Evolutionary conservation across 1,140 invertebrate species (phyloP), one percentile per base, ranked within the genome.

Genomic region (Centruroides vittatus): DNA sequence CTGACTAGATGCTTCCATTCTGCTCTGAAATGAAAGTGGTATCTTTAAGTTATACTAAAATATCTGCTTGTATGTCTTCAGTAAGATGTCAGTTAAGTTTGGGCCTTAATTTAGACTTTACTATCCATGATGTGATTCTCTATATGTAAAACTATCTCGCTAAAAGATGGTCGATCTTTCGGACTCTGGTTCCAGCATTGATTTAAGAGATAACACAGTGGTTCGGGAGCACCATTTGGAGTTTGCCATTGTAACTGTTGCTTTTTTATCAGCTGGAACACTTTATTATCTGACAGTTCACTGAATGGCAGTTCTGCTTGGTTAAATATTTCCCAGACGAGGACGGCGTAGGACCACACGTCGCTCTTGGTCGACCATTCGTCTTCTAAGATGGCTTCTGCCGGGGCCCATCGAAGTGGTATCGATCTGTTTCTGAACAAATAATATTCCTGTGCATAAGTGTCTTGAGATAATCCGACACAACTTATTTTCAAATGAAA

Each of bases 361-460:
- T 97, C 93, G 71, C 89, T 93, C 71, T 95, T 92, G 5, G 86
- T 89, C 1, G 91, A 93, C 71, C 87, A 94, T 65, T 93, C 89
- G 65, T 92, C 89, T 73, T 94, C 89, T 63, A 87, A 79, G 1
- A 91, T 84, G 3, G 88, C 89, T 73, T 97, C 93, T 34, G 84
- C 81, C 0, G 92, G 86, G 69, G 94, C 70, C 92, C 92, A 95
- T 63, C 92, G 78, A 9, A 92, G 71, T 1, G 89, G 88, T 35
- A 91, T 78, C 47, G 82, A 74, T 77, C 82, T 71, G 59, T 73
- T 71, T 49, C 68, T 67, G 58, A 71, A 67, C 13, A 62, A 65
- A 47, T 64, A 73, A 58, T 70, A 70, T 47, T 69, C 67, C 5
- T 57, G 54, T 34, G 63, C 52, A 56, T 67, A 67, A 9, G 67